Evolutionary conservation across 2,888 invertebrate genomes (phyloP).

Genomic region (Agonopterix subpropinquella): DNA sequence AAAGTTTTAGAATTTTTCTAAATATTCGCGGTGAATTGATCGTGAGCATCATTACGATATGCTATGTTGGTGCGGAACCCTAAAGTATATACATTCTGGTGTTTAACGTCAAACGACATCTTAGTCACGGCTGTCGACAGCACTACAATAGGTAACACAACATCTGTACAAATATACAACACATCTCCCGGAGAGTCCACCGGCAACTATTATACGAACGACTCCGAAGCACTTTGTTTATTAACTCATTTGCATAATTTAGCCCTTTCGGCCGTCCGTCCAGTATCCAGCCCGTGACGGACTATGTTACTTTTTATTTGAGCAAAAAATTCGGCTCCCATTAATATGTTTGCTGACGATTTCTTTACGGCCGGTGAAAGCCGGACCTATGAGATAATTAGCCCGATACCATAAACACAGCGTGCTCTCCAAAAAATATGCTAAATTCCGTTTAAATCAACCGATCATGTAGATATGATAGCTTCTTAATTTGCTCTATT

Average conservation of each 20-base stretch:
- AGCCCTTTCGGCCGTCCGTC: slow-evolving; percentile 48
- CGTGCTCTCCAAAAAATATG: slow-evolving; percentile 12
- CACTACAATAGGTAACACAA: not conserved
- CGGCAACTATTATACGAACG: slow-evolving; percentile 11
- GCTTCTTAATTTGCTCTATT: not conserved
- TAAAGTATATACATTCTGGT: not conserved
- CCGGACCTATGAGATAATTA: slow-evolving; percentile 22
- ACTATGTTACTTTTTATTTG: slow-evolving; percentile 47
- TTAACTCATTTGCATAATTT: slow-evolving; percentile 67
- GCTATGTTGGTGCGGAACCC: too few relatives aligned
- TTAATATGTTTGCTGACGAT: slow-evolving; percentile 49
- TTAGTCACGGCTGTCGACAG: slow-evolving; percentile 6
- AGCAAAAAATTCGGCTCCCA: slow-evolving; percentile 51
- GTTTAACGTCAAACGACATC: not conserved
- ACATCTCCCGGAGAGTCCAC: slow-evolving; percentile 6
- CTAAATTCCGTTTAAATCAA: not conserved
- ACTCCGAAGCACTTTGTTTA: slow-evolving; percentile 36
- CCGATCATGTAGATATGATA: not conserved
- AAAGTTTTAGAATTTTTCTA: too few relatives aligned
- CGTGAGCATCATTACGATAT: too few relatives aligned
- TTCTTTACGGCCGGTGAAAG: slow-evolving; percentile 41
- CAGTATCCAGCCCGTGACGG: slow-evolving; percentile 12
- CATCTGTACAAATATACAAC: not conserved
- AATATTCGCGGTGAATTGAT: too few relatives aligned
- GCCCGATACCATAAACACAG: slow-evolving; percentile 18